Evolutionary conservation across 2,113 vertebrate species (phyloP), one percentile per base, ranked within the genome.

Genomic region (Hippocampus barbouri): DNA sequence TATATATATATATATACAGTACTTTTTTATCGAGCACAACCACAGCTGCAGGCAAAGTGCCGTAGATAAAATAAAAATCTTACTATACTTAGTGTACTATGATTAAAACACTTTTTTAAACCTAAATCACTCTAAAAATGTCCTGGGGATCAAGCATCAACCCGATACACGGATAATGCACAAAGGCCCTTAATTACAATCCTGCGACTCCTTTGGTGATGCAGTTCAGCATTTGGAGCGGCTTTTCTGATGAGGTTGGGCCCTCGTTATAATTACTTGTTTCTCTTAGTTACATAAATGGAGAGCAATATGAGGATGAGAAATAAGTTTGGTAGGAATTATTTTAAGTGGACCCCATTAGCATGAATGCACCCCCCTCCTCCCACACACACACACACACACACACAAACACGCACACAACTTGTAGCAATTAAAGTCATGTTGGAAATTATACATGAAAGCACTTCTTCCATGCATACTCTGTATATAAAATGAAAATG

Each of bases 201-300:
- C 78, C 34, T 47, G 71, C 54, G 51, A n/a, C 69, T 85, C 74
- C 74, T 80, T 73, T 82, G 64, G 75, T 77, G 66, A 80, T 66
- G 71, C 74, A 69, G 65, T 51, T 71, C 47, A 79, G 69, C 72
- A 81, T 75, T 78, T 66, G 70, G 61, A 71, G 69, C 45, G 72
- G 49, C 64, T 72, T 80, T 79, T 78, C 78, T 79, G 83, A 85
- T 84, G 81, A 85, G 85, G 78, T 85, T 78, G 82, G 85, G 76
- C 79, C 81, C 78, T 79, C 66, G 60, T 84, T 77, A 80, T 85
- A 86, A 87, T 83, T 81, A 80, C 75, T 78, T 73, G 74, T 76
- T 76, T 80, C 30, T 66, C 70, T 74, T 80, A 84, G 83, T 79
- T 83, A 75, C 72, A 85, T 72, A 86, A 77, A 57, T 51, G 60